Conservation (phyloP, 92 coral and sea anemone species). For the Palythoa caribaeorum region DNA sequence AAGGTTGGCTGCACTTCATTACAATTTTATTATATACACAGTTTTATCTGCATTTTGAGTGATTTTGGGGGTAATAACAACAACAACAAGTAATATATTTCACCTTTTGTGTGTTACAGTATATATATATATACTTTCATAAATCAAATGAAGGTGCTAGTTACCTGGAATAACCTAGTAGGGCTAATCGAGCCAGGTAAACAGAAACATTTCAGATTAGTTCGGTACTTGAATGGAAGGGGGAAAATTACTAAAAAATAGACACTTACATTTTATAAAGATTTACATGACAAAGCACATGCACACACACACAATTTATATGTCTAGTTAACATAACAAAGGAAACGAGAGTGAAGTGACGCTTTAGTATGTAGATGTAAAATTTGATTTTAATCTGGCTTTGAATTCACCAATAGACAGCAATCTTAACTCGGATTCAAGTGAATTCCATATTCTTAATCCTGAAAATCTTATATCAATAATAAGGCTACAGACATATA, state of each 20-base stretch:
- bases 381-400: slow-evolving; percentile 24
- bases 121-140: background rate
- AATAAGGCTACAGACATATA: slow-evolving; percentile 4
- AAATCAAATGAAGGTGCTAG: background rate
- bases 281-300: background rate
- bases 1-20: slow-evolving; percentile 8
- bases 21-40: slow-evolving; percentile 1
- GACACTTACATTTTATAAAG: background rate
- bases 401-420: slow-evolving; percentile 13
- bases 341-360: background rate
- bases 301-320: background rate
- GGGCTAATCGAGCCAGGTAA: slow-evolving; percentile 28
- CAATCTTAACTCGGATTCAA: slow-evolving; percentile 1
- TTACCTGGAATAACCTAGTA: slow-evolving; percentile 20
- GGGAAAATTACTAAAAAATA: background rate
- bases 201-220: slow-evolving; percentile 14
- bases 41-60: background rate
- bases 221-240: slow-evolving; percentile 17
- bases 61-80: background rate
- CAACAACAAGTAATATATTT: background rate
- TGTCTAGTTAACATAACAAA: background rate
- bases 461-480: slow-evolving; percentile 10
- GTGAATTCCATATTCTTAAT: slow-evolving; percentile 9
- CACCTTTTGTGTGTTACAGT: slow-evolving; percentile 7
- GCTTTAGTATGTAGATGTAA: background rate